phyloP scores from a whole-genome alignment of 1,140 invertebrate species.

The Cotesia vestalis region DNA sequence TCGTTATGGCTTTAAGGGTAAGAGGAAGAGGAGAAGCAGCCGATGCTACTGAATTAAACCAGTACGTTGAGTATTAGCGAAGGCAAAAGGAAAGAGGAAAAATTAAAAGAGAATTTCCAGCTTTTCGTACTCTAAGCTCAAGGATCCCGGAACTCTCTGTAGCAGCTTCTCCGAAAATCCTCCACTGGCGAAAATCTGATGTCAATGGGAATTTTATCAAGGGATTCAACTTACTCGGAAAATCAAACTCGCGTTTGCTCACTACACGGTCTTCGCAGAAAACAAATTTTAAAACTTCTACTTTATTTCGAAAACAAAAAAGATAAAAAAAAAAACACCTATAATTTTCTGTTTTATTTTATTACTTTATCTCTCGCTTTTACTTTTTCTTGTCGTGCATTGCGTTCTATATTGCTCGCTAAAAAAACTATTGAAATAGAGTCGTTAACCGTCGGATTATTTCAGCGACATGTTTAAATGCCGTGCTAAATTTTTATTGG shows the following conservation, averaged over 20 bases:
- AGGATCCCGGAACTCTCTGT: constrained; percentile 20
- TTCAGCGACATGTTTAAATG: constrained; percentile 44
- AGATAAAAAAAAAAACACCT: no score
- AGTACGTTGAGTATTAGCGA: not conserved
- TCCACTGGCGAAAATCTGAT: constrained; percentile 19
- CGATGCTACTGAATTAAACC: constrained; percentile 9
- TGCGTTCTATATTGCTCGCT: not conserved
- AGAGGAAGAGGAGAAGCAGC: constrained; percentile 22
- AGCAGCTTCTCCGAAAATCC: constrained; percentile 32
- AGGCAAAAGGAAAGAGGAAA: constrained; percentile 1
- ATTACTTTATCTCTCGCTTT: not conserved
- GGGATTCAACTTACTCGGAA: constrained; percentile 27
- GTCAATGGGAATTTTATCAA: constrained; percentile 27
- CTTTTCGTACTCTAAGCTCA: constrained; percentile 21
- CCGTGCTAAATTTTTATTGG: constrained; percentile 54
- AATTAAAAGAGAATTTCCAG: constrained; percentile 34
- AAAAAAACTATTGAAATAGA: constrained; percentile 5
- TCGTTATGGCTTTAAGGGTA: constrained; percentile 30
- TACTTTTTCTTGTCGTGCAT: no score
- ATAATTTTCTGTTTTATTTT: not conserved
- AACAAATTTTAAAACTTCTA: not conserved
- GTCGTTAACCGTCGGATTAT: constrained; percentile 35
- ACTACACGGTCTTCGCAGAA: not conserved
- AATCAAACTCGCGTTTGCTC: constrained; percentile 9
- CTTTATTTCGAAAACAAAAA: not conserved